Evolutionary conservation across 2,113 vertebrate genomes (phyloP), one percentile per base, ranked within the genome.

Genomic region (Mesocricetus auratus): DNA sequence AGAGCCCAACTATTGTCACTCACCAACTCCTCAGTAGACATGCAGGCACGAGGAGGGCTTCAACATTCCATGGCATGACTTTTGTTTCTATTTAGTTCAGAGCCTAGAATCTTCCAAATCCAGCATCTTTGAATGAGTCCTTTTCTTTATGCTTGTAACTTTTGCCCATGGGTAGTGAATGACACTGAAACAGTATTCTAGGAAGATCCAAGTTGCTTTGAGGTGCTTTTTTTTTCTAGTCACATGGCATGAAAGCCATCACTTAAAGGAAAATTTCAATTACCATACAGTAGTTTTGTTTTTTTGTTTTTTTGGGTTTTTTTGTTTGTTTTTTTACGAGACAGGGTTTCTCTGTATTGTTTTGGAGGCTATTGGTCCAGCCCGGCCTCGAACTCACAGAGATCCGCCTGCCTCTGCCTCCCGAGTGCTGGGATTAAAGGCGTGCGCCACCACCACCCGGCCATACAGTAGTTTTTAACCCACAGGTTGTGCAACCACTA

Each of bases 251-350:
- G 69, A 92, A 93, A 81, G 11, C 26, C 21, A 45, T 13, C 29
- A 11, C 15, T 96, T 66, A 33, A 64, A 95, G 86, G 16, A 58
- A 42, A 95, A 91, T 90, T 92, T 94, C 82, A 94, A 79, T 45
- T 24, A 50, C 11, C 71, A 15, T 39, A 68, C 21, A 42, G n/a
- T 77, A 11, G 31, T 31, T 45, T n/a, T n/a, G n/a, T n/a, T n/a
- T n/a, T n/a, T n/a, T n/a, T n/a, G n/a, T n/a, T n/a, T n/a, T n/a
- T n/a, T n/a, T n/a, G n/a, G n/a, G n/a, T n/a, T n/a, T n/a, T n/a
- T n/a, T n/a, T n/a, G n/a, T n/a, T n/a, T n/a, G n/a, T n/a, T n/a
- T n/a, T n/a, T n/a, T n/a, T n/a, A n/a, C n/a, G n/a, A n/a, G n/a
- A n/a, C n/a, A n/a, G n/a, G n/a, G n/a, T n/a, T n/a, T n/a, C n/a